Evolutionary conservation across 2,113 vertebrate species (phyloP), one percentile per base, ranked within the genome.

Genomic region (Ctenodactylus gundi): DNA sequence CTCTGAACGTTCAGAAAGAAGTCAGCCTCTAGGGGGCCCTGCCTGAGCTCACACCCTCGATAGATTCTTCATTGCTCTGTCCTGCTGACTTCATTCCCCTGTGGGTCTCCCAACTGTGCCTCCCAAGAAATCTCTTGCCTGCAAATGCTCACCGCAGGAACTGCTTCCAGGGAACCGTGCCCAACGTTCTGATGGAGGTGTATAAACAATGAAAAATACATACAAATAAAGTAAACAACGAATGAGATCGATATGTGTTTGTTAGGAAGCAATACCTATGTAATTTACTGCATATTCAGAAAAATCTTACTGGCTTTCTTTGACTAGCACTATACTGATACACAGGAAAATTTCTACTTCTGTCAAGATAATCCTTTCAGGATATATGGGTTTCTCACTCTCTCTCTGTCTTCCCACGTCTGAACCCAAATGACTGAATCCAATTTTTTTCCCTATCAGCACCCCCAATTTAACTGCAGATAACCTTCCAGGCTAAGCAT

Each of bases 21-120:
- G 11, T 14, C 9, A 34, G 2, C 0, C 14, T 51, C 10, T 9
- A 6, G 36, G 1, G 2, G n/a, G 1, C 36, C 89, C 12, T 44
- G 41, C 29, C 57, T 6, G 27, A 55, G 12, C 25, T 34, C 23
- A 65, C 1, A 3, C 3, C 20, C 23, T 57, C 1, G 0, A 14
- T n/a, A 73, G 46, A n/a, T 51, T 91, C 23, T 77, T 67, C 23
- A 23, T 23, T 55, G 20, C 23, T 62, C 80, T 34, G 25, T 5
- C 20, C 15, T 67, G 25, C 21, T 60, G 14, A 4, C 21, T 9
- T 1, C 20, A 53, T 3, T 39, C 62, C 15, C 36, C 39, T 44
- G 17, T 6, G 25, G 53, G 39, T n/a, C 34, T 77, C 4, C 11
- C 46, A 0, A 9, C 25, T 87, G 18, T 1, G n/a, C 13, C 31